Conservation (phyloP, 2,113 vertebrate genomes). For the Poeciliopsis turrubarensis region DNA sequence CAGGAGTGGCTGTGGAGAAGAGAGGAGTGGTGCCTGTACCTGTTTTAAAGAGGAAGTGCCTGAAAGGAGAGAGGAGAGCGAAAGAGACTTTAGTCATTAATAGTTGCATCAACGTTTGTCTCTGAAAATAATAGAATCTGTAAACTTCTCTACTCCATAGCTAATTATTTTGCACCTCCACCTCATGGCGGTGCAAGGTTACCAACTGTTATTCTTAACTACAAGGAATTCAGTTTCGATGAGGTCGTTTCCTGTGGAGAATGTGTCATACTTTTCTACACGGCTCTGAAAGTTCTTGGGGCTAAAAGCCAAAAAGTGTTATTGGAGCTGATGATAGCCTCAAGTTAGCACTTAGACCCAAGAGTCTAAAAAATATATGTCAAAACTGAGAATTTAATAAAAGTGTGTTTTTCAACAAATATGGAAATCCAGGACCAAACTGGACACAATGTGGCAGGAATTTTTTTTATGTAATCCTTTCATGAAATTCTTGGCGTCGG, state of each 20-base stretch:
- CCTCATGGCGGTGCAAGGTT: too few species aligned
- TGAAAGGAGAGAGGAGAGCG: conserved; percentile 60
- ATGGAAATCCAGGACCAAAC: too few species aligned
- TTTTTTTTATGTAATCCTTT: too few species aligned
- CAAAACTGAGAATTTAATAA: too few species aligned
- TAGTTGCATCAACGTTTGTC: neutral
- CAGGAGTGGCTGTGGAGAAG: conserved; percentile 97
- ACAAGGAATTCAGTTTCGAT: neutral
- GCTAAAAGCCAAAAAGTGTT: too few species aligned
- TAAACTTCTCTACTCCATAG: neutral
- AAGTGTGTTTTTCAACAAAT: too few species aligned
- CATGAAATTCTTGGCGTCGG: too few species aligned
- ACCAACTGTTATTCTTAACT: neutral
- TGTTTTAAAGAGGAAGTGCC: conserved; percentile 99
- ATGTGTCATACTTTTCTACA: neutral
- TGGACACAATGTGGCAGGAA: too few species aligned
- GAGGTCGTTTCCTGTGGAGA: neutral
- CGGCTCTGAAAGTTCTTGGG: too few species aligned
- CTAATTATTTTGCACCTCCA: neutral
- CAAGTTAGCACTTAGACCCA: too few species aligned
- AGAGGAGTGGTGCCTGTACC: conserved; percentile 98
- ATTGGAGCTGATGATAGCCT: too few species aligned
- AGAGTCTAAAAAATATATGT: too few species aligned
- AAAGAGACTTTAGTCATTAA: neutral
- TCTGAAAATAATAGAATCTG: neutral